Conservation (phyloP, 2,888 invertebrate genomes). For the Chalcis sispes region DNA sequence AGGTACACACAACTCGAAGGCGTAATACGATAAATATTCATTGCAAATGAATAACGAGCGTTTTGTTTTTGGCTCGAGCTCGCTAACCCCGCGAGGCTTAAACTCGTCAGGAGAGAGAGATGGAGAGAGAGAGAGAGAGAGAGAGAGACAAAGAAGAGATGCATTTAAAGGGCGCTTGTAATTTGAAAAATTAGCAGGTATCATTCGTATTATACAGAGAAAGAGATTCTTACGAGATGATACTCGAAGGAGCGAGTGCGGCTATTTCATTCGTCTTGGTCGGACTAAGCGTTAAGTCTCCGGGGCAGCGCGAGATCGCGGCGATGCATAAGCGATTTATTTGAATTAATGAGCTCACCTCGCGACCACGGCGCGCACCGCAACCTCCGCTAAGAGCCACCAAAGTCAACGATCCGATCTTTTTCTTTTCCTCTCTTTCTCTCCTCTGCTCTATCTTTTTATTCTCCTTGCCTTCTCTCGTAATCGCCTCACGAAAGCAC, state of each 20-base stretch:
- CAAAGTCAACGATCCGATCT: conserved; percentile 54
- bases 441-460: conserved; percentile 8
- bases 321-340: conserved; percentile 68
- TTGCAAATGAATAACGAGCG: conserved; percentile 46
- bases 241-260: conserved; percentile 59
- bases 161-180: conserved; percentile 39
- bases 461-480: conserved; percentile 2
- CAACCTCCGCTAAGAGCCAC: conserved; percentile 31
- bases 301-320: conserved; percentile 42
- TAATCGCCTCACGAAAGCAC: conserved; percentile 40
- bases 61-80: conserved; percentile 42
- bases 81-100: not conserved
- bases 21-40: conserved; percentile 49
- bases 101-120: no score
- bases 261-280: conserved; percentile 65
- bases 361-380: conserved; percentile 38
- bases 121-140: not conserved
- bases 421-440: conserved; percentile 12
- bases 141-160: not conserved
- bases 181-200: conserved; percentile 58
- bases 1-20: not conserved
- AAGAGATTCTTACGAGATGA: conserved; percentile 63
- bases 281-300: conserved; percentile 61
- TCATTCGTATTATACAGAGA: conserved; percentile 46
- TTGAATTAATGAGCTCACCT: conserved; percentile 69